Evolutionary conservation across 2,797 vertebrate species (phyloP), one percentile per base, ranked within the genome.

Genomic region (Crocidura indochinensis): DNA sequence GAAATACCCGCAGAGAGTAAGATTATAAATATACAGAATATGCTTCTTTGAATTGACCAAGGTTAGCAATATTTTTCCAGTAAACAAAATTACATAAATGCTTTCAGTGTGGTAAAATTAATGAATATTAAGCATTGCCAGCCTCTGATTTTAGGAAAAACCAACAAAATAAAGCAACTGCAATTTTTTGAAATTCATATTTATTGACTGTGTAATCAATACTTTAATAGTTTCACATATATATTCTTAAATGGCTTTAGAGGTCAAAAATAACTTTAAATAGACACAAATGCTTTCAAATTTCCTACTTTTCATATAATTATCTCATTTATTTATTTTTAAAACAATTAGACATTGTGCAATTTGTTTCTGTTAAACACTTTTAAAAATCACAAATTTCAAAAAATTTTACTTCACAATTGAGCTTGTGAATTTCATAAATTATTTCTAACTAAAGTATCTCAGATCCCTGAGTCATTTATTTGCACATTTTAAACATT

Each of bases 111-210:
- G 86, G 83, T 76, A 15, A 89, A 79, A 90, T 90, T 44, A 95
- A 93, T 79, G 24, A 72, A 49, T 90, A 53, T 68, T 15, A 83
- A 87, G 24, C 10, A 73, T 56, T 64, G 20, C 65, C 82, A 75
- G 7, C 44, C 0, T 84, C n/a, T 88, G 84, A 51, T 93, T 92
- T 75, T 89, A 91, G 46, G 22, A 86, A n/a, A 88, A 6, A 81
- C 38, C 75, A 4, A n/a, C 26, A 83, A 78, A 65, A 15, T 1
- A 46, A 60, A 60, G 56, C 56, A 60, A 60, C 3, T 19, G 31
- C 12, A 64, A 24, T 46, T 84, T 93, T 73, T 1, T 44, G 74
- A 88, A 92, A 31, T 65, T 44, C 85, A 3, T 72, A 20, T 2
- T 47, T 64, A 19, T 73, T 91, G 31, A 81, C 62, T 29, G 71